Base-by-base conservation (phyloP, 2,888 invertebrate species). In the Hemaris fuciformis region DNA sequence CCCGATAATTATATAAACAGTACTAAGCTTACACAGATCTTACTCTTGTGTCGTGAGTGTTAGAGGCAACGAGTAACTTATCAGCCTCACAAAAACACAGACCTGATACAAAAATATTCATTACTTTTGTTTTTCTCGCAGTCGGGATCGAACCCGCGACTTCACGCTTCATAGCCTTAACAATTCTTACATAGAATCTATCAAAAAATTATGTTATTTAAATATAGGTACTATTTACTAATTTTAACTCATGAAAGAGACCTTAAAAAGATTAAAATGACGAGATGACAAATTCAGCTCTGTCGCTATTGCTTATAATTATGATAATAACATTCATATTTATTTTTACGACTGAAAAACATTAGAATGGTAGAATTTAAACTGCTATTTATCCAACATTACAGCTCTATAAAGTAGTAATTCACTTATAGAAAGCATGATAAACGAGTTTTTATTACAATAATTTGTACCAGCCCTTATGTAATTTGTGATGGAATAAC, bases 241-340 rank as follows among this genome's bases (percentile, higher is more conserved):
- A n/a, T n/a, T n/a, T n/a, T n/a, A n/a, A n/a, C n/a, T 23, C n/a
- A 59, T 18, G 13, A 7, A 31, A 43, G 25, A 20, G 59, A 18
- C 13, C 38, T 57, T 23, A 57, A 18, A 27, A 42, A 27, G 15
- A 42, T 27, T 31, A 57, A 62, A 62, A 59, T 57, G 57, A 62
- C 43, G 45, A 61, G 45, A 59, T n/a, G n/a, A 43, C 58, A 62
- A 64, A 64, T 48, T 46, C n/a, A 31, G 13, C 25, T 34, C 46
- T 64, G 66, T 61, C 48, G 5, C 57, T 67, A 69, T 72, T 72
- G 64, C 68, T 68, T 62, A 53, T 41, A 64, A 62, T 67, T 68
- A 69, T 69, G 64, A 45, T 64, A 62, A 62, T 57, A 62, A 63
- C 27, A 48, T 64, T 59, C 46, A 46, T 10, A 41, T 41, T 38